Conservation (phyloP, 2,888 invertebrate genomes). For the Tenthredo distinguenda region DNA sequence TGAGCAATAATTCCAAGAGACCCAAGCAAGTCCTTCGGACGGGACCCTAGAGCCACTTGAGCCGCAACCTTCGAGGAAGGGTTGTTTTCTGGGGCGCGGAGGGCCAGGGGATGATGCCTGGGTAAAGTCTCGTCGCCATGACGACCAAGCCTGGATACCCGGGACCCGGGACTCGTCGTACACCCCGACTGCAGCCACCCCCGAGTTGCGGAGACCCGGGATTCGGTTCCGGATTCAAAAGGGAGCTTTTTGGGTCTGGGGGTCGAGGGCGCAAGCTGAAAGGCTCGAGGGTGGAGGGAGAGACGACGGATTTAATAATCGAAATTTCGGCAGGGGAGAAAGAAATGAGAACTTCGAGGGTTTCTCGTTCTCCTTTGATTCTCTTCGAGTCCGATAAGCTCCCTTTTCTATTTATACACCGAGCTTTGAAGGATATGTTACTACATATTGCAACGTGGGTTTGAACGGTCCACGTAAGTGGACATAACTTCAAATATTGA, state of each 20-base stretch:
- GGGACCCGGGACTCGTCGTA: slow-evolving; percentile 58
- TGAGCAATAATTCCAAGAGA: slow-evolving; percentile 20
- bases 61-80: neutral
- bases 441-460: neutral
- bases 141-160: slow-evolving; percentile 67
- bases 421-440: neutral
- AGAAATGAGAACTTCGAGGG: neutral
- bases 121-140: slow-evolving; percentile 60
- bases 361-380: neutral
- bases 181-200: slow-evolving; percentile 12
- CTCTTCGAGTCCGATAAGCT: neutral
- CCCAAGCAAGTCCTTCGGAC: neutral
- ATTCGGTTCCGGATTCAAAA: neutral
- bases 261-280: neutral
- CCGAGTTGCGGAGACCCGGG: slow-evolving; percentile 16
- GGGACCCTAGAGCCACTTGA: slow-evolving; percentile 20
- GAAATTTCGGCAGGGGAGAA: neutral
- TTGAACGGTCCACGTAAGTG: neutral
- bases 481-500: neutral
- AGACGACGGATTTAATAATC: neutral
- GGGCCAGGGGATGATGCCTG: slow-evolving; percentile 14
- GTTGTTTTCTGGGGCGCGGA: slow-evolving; percentile 27
- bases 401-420: neutral
- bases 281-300: neutral
- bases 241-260: neutral